These are phyloP conservation scores for Drosophila rhopaloa DNA, from an alignment of 1,140 invertebrate genomes.

Conservation along the genomic window DNA sequence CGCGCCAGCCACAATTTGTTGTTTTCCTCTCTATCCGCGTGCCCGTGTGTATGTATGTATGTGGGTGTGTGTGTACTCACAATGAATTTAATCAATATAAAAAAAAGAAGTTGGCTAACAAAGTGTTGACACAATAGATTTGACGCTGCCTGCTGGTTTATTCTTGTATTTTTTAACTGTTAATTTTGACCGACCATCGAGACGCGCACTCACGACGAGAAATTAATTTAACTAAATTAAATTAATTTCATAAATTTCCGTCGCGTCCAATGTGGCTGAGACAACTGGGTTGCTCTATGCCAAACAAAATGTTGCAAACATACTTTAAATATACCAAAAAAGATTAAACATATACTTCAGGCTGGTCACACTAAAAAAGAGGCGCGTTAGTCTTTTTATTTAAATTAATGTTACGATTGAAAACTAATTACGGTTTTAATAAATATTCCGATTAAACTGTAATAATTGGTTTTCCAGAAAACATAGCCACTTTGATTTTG, in stretches of 20 bases:
- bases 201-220: conserved; percentile 17
- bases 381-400: not conserved
- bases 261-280: not conserved
- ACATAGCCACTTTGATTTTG: too few relatives aligned
- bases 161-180: not conserved
- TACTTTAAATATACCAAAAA: not conserved
- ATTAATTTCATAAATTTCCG: conserved; percentile 9
- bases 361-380: not conserved
- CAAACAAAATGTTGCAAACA: not conserved
- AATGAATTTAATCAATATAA: conserved; percentile 48
- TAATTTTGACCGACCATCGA: not conserved
- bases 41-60: conserved; percentile 5
- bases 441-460: too few relatives aligned
- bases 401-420: not conserved
- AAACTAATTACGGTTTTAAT: not conserved
- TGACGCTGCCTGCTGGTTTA: conserved; percentile 3
- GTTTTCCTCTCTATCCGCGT: conserved; percentile 31
- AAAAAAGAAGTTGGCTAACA: conserved; percentile 12
- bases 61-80: conserved; percentile 21
- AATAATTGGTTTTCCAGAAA: too few relatives aligned
- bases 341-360: not conserved
- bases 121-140: conserved; percentile 2
- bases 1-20: conserved; percentile 46
- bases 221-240: conserved; percentile 15
- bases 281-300: not conserved